A percentile compares a stretch with the other conserved stretches of the same genome.
Evolutionary conservation across 92 coral and sea anemone genomes (phyloP).

Genomic region (Epizoanthus ramosus): DNA sequence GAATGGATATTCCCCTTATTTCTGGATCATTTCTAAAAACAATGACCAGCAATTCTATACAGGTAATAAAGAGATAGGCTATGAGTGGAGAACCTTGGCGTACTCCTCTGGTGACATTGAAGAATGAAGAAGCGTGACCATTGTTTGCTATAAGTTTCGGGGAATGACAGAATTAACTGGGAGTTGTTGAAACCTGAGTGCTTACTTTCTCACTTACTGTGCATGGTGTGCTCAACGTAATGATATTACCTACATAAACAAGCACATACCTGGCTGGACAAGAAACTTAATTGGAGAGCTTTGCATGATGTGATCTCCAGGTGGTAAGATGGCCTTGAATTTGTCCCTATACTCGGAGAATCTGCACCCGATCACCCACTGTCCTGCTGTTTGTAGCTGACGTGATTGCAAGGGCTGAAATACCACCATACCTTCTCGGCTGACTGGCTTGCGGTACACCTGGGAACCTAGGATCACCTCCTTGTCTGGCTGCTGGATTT

Average conservation of each 20-base stretch:
- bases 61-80: too few species aligned
- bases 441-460: slow-evolving; percentile 77
- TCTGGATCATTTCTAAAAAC: too few species aligned
- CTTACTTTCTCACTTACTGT: too few species aligned
- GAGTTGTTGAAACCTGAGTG: too few species aligned
- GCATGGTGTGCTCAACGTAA: too few species aligned
- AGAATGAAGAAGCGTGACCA: too few species aligned
- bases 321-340: slow-evolving; percentile 66
- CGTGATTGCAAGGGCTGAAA: slow-evolving; percentile 67
- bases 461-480: slow-evolving; percentile 40
- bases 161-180: too few species aligned
- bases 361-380: slow-evolving; percentile 71
- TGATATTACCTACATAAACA: not conserved
- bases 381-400: slow-evolving; percentile 68
- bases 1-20: too few species aligned
- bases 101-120: too few species aligned
- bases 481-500: slow-evolving; percentile 61
- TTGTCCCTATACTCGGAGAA: slow-evolving; percentile 74
- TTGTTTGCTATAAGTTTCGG: too few species aligned
- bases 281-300: slow-evolving; percentile 64
- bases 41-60: too few species aligned
- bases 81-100: too few species aligned
- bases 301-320: slow-evolving; percentile 64
- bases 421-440: slow-evolving; percentile 61
- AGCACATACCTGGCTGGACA: slow-evolving; percentile 61